Evolutionary conservation across 2,113 vertebrate genomes (phyloP), one percentile per base, ranked within the genome.

Genomic region (Rhinichthys klamathensis): DNA sequence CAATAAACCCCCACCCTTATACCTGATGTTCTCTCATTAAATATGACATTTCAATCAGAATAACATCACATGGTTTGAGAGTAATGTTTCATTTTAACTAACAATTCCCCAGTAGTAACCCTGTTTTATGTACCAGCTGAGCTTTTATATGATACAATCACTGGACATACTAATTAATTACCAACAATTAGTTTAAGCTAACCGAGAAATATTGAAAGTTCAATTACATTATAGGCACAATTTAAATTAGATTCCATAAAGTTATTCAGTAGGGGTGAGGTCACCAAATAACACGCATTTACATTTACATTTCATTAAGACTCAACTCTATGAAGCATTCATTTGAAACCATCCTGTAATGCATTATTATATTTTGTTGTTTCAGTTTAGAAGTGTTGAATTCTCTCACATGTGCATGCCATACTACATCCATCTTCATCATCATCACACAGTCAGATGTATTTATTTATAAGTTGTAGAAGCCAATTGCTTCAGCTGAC

Each of bases 111-210:
- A 85, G 70, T 67, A 60, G 72, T 69, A 80, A 49, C 84, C 38
- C 78, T 32, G 61, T 88, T 88, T 85, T 80, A 81, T 58, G 74
- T 79, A 85, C 77, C 32, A 63, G 61, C 78, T 81, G 72, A 70
- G 69, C 41, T 60, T 88, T 89, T 88, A 89, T 8, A 88, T 90
- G 84, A 79, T 44, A 72, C 73, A 77, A 60, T 75, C 67, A 79
- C 41, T 87, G 85, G 65, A 15, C 81, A 85, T 87, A 63, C 90
- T 49, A 78, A 74, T 30, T 75, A 80, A 86, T 84, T 56, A 87
- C 85, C 35, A 51, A 83, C 75, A 83, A 56, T 88, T 91, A 87
- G 89, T 89, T 81, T 79, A 88, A 87, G 72, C 63, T 63, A 84
- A 90, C 72, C 74, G 72, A 91, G 75, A 89, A 85, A 81, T 83